Evolutionary conservation across 30 jellyfish, hydroid and myxozoan species (phyloP), one percentile per base, ranked within the genome.

Genomic region (Cassiopea andromeda): DNA sequence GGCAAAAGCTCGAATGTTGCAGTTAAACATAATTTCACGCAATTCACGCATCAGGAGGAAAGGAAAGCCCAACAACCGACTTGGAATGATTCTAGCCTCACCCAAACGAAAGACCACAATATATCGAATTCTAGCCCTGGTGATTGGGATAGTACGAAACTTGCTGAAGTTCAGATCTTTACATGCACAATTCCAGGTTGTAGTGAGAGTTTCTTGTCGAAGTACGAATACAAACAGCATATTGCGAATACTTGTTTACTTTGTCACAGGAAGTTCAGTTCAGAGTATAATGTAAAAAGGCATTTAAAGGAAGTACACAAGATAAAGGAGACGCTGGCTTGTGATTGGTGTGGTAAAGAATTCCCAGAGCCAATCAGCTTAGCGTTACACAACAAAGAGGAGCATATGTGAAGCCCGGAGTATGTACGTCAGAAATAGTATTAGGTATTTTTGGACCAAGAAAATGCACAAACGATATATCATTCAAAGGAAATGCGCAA

Each of bases 181-280:
- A 73, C 50, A 66, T 82, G 90, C 82, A 82, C 75, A 58, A 82
- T 82, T 61, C 82, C 90, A 8, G 90, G 90, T 8, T 82, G 90
- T 38, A 82, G 90, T 0, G 67, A 82, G 82, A 46, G 12, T 57
- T 66, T 64, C 80, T 7, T 10, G 38, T 64, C 82, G 48, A 64
- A 16, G 10, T 58, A 73, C 14, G 54, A 27, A 1, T 82, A 82
- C 73, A 44, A 12, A n/a, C 38, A 82, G 60, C 90, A 82, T 46
- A 44, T 64, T 2, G 16, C 27, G n/a, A 2, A 48, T 38, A 82
- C 80, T 38, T 82, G 90, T 59, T 3, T 54, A 1, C 58, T 82
- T 12, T 82, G 90, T 18, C 90, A 82, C 80, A 82, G 67, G 75
- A 69, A 57, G 72, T 69, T 82, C 17, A 82, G 82, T 5, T 19